Base-by-base conservation (phyloP, 2,888 invertebrate genomes). In the Saturnia japonica region DNA sequence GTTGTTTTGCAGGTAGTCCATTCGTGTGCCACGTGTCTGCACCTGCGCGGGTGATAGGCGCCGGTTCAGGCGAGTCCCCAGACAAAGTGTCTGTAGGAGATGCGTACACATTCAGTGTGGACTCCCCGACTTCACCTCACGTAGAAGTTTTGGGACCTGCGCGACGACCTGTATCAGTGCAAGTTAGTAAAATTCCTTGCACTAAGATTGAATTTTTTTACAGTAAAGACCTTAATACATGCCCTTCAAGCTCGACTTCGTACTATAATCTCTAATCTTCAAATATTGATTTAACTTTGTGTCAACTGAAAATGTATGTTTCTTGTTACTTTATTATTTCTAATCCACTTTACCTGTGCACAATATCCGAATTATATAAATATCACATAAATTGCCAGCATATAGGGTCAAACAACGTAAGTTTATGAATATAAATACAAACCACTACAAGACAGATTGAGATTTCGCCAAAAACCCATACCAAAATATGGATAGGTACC, bases 61-160 rank as follows among this genome's bases (percentile, higher is more conserved):
- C 97, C 0, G 97, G 98, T 71, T 96, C 97, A 0, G 94, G 98
- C 80, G 98, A 99, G 82, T 90, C 93, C 4, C 93, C 94, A 0
- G 94, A 94, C 78, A 98, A 98, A 89, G 97, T 99, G 45, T 97
- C 98, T 0, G 97, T 99, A 25, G 97, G 98, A 62, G 95, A 96
- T 71, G 93, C 96, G 11, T 97, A 98, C 79, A 96, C 96, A 8
- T 98, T 99, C 90, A 95, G 96, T 71, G 97, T 99, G 68, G 98
- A 98, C 86, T 97, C 98, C 51, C 97, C 98, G 73, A 96, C 96
- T 0, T 95, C 96, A 43, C 98, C 98, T 0, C 95, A 95, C 51
- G 97, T 98, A 0, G 97, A 97, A 84, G 97, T 98, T 1, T 89
- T 97, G 43, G 97, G 97, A 0, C 97, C 97, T 3, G 96, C 96